Evolutionary conservation across 1,140 invertebrate species (phyloP), one percentile per base, ranked within the genome.

Genomic region (Proctacanthus coquilletti): DNA sequence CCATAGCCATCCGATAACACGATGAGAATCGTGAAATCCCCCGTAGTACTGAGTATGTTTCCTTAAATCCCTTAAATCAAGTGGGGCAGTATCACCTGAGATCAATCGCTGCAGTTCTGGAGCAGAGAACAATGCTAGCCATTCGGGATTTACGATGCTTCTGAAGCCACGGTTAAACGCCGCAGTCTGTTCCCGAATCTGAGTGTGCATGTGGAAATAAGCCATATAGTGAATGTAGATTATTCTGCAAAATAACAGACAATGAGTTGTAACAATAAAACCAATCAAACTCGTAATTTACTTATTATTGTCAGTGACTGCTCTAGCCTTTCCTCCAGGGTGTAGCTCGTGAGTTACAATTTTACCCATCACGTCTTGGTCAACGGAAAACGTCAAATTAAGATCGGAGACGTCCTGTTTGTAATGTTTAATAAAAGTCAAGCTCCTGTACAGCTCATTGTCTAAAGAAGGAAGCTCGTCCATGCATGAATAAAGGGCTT

Each of bases 181-280:
- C 29, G 82, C 73, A 1, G 91, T 93, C 66, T 99, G 96, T 37
- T 97, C 86, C 50, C 85, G 84, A 41, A 95, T 96, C 70, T 98
- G 94, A 5, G 81, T 80, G 53, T 96, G 86, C 83, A 98, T 95
- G 43, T 92, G 78, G 60, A 96, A 98, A 60, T 94, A 89, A 3
- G 96, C 95, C 89, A 98, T 96, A 45, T 91, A 66, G 63, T 99
- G 95, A 32, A 99, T 93, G 60, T 98, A 98, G 52, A 85, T 84
- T 39, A 97, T 95, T 65, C 84, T 88, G 53, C 50, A 69, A 60
- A 13, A 45, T 6, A 23, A 8, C 19, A 4, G 18, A 18, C 10
- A 36, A 25, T 18, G 19, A 5, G 4, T 36, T 36, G 36, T 10
- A 32, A 36, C 19, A n/a, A 20, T n/a, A 10, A 30, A 35, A 18